Conservation (phyloP, 2,113 vertebrate species). For the Axis porcinus region DNA sequence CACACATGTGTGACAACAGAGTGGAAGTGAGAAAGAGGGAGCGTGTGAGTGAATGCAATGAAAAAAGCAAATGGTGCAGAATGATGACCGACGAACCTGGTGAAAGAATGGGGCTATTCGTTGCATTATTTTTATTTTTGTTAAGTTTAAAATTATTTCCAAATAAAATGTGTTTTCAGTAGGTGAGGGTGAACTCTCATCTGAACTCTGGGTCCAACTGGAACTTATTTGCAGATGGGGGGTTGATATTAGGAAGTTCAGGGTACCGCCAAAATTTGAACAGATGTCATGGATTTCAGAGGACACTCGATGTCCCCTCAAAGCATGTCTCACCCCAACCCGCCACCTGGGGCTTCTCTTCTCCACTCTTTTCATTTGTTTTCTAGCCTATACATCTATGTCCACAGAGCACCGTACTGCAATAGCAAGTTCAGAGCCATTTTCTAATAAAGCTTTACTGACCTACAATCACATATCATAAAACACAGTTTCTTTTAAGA, state of each 20-base stretch:
- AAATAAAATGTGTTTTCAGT: background rate
- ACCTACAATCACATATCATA: background rate
- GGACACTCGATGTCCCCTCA: accelerated
- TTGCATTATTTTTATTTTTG: background rate
- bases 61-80: background rate
- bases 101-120: background rate
- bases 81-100: background rate
- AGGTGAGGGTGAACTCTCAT: background rate
- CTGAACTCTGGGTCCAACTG: background rate
- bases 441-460: background rate
- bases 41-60: accelerated
- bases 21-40: no score
- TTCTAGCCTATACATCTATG: background rate
- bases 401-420: background rate
- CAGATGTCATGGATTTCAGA: background rate
- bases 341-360: background rate
- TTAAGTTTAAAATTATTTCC: background rate
- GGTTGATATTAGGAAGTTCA: background rate
- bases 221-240: background rate
- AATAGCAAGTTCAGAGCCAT: background rate
- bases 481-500: background rate
- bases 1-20: background rate
- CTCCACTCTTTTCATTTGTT: background rate
- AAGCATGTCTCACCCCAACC: background rate
- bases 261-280: background rate